phyloP scores from a whole-genome alignment of 2,888 invertebrate species.

The Drosophila putrida region DNA sequence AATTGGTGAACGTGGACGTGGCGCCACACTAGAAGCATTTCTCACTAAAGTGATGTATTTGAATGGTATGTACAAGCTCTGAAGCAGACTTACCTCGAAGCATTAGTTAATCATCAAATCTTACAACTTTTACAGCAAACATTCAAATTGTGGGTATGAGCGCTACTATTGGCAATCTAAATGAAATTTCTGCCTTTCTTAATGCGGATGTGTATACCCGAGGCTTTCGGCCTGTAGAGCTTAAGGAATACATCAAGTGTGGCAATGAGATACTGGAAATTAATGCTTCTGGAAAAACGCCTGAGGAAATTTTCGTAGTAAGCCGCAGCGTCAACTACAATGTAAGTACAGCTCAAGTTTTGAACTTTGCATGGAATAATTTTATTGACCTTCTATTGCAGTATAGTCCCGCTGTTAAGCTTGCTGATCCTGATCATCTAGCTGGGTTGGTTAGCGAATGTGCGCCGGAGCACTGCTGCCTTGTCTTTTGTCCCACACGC shows the following conservation, averaged over 20 bases:
- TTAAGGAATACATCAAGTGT: slow-evolving; percentile 93
- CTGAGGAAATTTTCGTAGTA: slow-evolving; percentile 87
- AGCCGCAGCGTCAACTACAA: slow-evolving; percentile 86
- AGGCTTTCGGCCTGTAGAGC: slow-evolving; percentile 95
- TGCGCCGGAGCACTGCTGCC: slow-evolving; percentile 91
- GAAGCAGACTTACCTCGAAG: too few species aligned
- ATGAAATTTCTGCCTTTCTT: slow-evolving; percentile 92
- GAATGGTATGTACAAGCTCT: slow-evolving; percentile 86
- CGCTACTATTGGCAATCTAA: slow-evolving; percentile 97
- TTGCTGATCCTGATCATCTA: slow-evolving; percentile 92
- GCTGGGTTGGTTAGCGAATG: slow-evolving; percentile 93
- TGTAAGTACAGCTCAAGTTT: slow-evolving; percentile 44
- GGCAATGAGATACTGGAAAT: slow-evolving; percentile 87
- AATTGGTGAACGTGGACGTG: slow-evolving; percentile 94
- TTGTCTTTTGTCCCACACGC: slow-evolving; percentile 97
- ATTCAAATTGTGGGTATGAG: slow-evolving; percentile 98
- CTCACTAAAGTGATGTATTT: slow-evolving; percentile 92
- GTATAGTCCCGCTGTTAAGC: slow-evolving; percentile 88
- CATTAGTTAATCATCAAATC: not conserved
- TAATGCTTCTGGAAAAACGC: slow-evolving; percentile 85
- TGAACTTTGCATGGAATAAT: not conserved
- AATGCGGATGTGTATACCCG: slow-evolving; percentile 92
- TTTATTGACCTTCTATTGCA: slow-evolving; percentile 76
- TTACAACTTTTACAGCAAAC: slow-evolving; percentile 84
- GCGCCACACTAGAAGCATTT: slow-evolving; percentile 93